Evolutionary conservation across 2,888 invertebrate species (phyloP).

Genomic region (Lacanobia wlatinum): DNA sequence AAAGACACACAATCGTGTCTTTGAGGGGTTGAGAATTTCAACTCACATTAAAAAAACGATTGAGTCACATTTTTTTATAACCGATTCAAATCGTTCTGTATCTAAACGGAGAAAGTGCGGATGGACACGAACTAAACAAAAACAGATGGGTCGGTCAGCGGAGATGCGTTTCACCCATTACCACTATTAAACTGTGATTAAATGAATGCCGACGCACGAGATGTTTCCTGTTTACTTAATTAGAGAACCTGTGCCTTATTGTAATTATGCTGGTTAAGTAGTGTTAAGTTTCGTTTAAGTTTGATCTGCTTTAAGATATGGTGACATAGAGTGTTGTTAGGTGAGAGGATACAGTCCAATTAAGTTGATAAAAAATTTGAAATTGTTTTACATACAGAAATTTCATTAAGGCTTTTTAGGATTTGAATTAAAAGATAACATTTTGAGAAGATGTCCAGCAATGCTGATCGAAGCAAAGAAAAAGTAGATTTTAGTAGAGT

Average conservation of each 20-base stretch:
- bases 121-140: conserved; percentile 63
- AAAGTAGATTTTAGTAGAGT: too few species aligned
- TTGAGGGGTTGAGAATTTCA: too few species aligned
- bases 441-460: background rate
- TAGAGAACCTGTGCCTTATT: conserved; percentile 61
- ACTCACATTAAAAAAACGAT: too few species aligned
- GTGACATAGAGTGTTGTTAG: background rate
- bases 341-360: background rate
- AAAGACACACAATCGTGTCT: too few species aligned
- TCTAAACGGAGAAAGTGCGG: conserved; percentile 70
- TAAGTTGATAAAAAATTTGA: background rate
- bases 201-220: conserved; percentile 78
- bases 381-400: background rate
- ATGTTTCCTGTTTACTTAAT: conserved; percentile 80
- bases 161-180: conserved; percentile 87
- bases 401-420: background rate
- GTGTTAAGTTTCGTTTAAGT: conserved; percentile 27
- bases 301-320: conserved; percentile 33
- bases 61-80: too few species aligned
- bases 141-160: conserved; percentile 65
- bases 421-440: background rate
- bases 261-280: conserved; percentile 51
- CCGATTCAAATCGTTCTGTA: conserved; percentile 41
- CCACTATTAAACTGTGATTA: conserved; percentile 77
- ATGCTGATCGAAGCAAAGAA: background rate